Evolutionary conservation across 2,113 vertebrate species (phyloP).

Genomic region (Oncorhynchus tshawytscha): DNA sequence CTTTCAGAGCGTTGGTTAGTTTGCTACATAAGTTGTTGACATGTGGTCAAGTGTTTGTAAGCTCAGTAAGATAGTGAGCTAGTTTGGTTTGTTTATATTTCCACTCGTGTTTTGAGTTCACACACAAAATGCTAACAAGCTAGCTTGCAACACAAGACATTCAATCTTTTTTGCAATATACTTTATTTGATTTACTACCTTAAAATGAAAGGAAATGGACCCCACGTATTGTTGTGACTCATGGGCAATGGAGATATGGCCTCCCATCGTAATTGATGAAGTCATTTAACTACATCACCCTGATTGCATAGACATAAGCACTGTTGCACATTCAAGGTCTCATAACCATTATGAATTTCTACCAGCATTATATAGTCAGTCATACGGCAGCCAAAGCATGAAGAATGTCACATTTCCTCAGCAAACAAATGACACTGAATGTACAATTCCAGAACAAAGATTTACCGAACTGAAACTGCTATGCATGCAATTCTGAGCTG

Average conservation of each 20-base stretch:
- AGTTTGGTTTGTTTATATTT: no score
- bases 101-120: conserved; percentile 16
- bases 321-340: neutral
- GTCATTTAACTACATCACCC: neutral
- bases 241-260: no score
- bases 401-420: neutral
- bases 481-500: neutral
- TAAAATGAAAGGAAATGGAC: neutral
- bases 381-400: neutral
- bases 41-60: no score
- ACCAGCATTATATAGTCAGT: conserved; percentile 2
- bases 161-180: no score
- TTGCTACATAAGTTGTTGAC: no score
- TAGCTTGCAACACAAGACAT: no score
- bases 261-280: neutral
- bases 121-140: no score
- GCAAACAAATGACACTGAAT: neutral
- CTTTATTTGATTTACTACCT: no score
- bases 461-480: neutral
- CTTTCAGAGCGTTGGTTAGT: no score
- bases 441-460: neutral
- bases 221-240: neutral
- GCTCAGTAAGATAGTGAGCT: no score
- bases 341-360: neutral
- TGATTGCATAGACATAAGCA: no score